A percentile compares a stretch with the other conserved stretches of the same genome.
These are phyloP conservation scores for Odontamblyopus rebecca DNA, from an alignment of 2,797 vertebrate species.

Conservation along the genomic window DNA sequence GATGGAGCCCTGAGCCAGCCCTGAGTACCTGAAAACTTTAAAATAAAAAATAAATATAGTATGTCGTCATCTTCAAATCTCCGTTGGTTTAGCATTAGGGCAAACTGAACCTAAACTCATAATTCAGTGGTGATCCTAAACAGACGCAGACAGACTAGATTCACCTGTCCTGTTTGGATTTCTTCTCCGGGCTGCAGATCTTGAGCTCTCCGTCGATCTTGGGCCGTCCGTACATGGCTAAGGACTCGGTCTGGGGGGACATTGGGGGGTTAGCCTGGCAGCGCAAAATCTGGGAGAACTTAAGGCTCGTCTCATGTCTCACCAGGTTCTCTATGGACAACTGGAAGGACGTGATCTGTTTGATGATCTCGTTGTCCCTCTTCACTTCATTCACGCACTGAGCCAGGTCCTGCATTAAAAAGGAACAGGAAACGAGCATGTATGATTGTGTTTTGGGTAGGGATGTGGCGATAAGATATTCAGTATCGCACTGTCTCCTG, in stretches of 20 bases:
- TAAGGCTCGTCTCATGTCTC: constrained; percentile 24
- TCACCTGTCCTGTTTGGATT: constrained; percentile 89
- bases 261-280: not conserved
- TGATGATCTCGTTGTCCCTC: constrained; percentile 90
- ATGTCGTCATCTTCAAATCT: too few relatives aligned
- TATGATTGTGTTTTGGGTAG: too few relatives aligned
- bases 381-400: constrained; percentile 94
- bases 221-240: constrained; percentile 87
- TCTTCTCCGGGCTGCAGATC: constrained; percentile 82
- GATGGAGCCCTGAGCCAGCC: too few relatives aligned
- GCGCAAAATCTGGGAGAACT: not conserved
- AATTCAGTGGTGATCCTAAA: too few relatives aligned
- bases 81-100: too few relatives aligned
- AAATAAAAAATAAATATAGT: too few relatives aligned
- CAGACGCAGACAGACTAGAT: constrained; percentile 17
- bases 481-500: too few relatives aligned
- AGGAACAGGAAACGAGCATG: not conserved
- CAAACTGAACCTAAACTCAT: too few relatives aligned
- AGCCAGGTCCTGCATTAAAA: constrained; percentile 82
- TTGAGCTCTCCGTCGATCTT: constrained; percentile 94
- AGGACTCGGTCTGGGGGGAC: constrained; percentile 79
- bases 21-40: too few relatives aligned
- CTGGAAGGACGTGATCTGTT: constrained; percentile 91
- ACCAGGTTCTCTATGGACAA: constrained; percentile 92
- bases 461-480: too few relatives aligned